Base-by-base conservation (phyloP, 2,888 invertebrate species). In the Apamea monoglypha region DNA sequence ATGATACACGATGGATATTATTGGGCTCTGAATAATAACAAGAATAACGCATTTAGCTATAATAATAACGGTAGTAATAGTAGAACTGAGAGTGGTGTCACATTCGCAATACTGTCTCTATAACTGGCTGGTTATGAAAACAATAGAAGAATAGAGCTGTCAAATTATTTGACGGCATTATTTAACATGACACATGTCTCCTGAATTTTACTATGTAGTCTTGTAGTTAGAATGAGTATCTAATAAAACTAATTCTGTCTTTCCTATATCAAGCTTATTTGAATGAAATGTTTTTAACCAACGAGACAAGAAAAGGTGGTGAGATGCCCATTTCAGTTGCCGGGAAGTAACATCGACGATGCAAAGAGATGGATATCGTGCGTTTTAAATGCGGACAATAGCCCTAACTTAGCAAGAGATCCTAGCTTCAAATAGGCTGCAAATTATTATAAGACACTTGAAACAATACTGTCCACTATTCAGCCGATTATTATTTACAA, bases 11-110 rank as follows among this genome's bases (percentile, higher is more conserved):
- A 16, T 10, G 21, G 50, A 16, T 76, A 44, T 59, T 82, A 75
- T 44, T 80, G 80, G 40, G 21, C 1, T 53, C 16, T 82, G 67
- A 68, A 59, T 82, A n/a, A 53, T 56, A 36, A n/a, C 21, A 16
- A 16, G 56, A 16, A 5, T 47, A 50, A 69, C 7, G 12, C 6
- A 12, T 29, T 69, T 29, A 69, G 12, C n/a, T n/a, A 56, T 56
- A 12, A 5, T 56, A 56, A 25, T 56, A 12, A 56, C 25, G 10
- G 25, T n/a, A 56, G 4, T 56, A 56, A 25, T n/a, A 10, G 56
- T 56, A n/a, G 56, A n/a, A 56, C 56, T 10, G 12, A 25, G 12
- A 56, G 25, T 50, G 50, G 69, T 50, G 69, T 50, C 16, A 32
- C 25, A 50, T 25, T 32, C 50, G 8, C 25, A 50, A 32, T 25